Conservation (phyloP, 2,797 vertebrate genomes). For the Myotis daubentonii region DNA sequence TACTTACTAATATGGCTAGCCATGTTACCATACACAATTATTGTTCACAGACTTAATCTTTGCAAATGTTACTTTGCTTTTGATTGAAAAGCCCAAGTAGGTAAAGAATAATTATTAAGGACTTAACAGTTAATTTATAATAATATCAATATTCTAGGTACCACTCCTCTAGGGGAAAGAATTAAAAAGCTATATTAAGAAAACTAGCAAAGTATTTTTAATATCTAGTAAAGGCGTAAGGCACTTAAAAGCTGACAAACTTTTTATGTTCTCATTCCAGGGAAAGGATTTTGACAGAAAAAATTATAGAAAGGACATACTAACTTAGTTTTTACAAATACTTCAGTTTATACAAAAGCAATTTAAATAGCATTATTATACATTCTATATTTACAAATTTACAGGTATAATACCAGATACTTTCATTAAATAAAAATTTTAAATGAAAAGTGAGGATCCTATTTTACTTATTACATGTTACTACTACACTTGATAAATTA, state of each 20-base stretch:
- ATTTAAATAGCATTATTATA: conserved; percentile 40
- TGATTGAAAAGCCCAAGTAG: conserved; percentile 44
- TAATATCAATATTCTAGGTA: not conserved
- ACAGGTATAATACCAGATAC: not conserved
- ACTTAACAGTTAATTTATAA: not conserved
- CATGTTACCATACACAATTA: not conserved
- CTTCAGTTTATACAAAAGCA: conserved; percentile 27
- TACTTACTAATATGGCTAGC: not conserved
- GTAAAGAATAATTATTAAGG: conserved; percentile 37
- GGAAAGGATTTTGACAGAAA: conserved; percentile 21
- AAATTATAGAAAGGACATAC: not conserved
- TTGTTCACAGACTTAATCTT: conserved; percentile 19
- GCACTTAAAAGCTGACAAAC: not conserved
- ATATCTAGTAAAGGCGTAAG: not conserved
- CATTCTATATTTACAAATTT: conserved; percentile 27
- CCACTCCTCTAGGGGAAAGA: conserved; percentile 8
- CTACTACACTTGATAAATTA: not conserved
- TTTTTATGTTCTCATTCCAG: conserved; percentile 30
- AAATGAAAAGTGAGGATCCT: conserved; percentile 23
- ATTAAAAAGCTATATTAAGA: not conserved
- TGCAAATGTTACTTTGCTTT: conserved; percentile 33
- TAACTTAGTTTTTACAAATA: conserved; percentile 41
- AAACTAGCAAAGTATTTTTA: conserved; percentile 14
- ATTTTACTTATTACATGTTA: not conserved
- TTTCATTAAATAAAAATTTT: conserved; percentile 3